Evolutionary conservation across 2,113 vertebrate species (phyloP), one percentile per base, ranked within the genome.

Genomic region (Piaya cayana): DNA sequence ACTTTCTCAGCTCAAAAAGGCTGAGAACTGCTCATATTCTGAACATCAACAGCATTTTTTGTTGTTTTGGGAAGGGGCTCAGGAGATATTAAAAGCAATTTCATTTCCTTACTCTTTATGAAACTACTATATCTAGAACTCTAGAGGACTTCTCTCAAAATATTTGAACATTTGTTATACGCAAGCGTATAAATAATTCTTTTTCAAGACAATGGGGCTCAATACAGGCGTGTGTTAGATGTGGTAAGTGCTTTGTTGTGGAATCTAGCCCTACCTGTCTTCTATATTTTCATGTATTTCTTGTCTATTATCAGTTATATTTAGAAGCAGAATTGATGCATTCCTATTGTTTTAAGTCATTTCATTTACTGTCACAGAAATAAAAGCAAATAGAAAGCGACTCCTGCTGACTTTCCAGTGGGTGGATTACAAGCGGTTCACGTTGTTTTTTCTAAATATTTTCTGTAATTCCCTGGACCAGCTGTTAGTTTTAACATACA

Each of bases 371-470:
- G 70, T 55, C 47, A 67, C 55, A 74, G 88, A 95, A 93, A 12
- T 7, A 62, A 82, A 88, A 96, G 70, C 89, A 93, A 49, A 87
- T 15, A 64, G 58, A 82, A 88, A 80, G 18, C 37, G 68, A 17
- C 16, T 52, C 22, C 70, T 64, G 70, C 82, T 91, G 74, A 56
- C 88, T 85, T 94, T 95, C 90, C 80, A 42, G 69, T 64, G 79
- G 82, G 39, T 11, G 88, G 60, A 53, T 75, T 47, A 45, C 3
- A 1, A 58, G 39, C 43, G 20, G 21, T 60, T 87, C 62, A 20
- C 12, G 20, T 34, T 70, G 67, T 36, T 95, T 90, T 94, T 76
- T 23, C 8, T 81, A 64, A 89, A 12, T 84, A 43, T 69, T 74
- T 63, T 34, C 62, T 43, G 23, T 59, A 52, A 59, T 59, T 91